phyloP scores from a whole-genome alignment of 2,888 invertebrate species.

The Trisateles emortualis region DNA sequence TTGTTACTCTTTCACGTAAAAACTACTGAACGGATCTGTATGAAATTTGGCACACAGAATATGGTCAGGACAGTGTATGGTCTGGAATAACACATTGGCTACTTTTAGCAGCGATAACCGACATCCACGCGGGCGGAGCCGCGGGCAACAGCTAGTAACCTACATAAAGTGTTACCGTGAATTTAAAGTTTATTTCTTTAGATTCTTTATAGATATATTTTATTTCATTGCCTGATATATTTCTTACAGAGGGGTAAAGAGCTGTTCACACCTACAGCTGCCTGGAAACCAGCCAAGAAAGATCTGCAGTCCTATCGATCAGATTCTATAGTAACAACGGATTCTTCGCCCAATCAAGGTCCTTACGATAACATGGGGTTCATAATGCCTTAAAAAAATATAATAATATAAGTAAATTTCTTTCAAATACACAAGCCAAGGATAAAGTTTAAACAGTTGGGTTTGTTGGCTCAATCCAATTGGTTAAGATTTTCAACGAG shows the following conservation, averaged over 20 bases:
- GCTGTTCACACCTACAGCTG: constrained; percentile 80
- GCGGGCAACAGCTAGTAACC: too few species aligned
- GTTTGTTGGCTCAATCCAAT: constrained; percentile 29
- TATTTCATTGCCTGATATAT: neutral
- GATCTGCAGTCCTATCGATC: constrained; percentile 42
- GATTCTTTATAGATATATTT: neutral
- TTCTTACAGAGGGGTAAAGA: constrained; percentile 79
- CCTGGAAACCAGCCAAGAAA: constrained; percentile 79
- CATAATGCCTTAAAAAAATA: constrained; percentile 48
- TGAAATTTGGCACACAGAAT: too few species aligned
- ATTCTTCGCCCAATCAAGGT: constrained; percentile 43
- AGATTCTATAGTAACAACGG: constrained; percentile 57
- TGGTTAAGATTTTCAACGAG: constrained; percentile 6
- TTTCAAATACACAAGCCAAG: constrained; percentile 1
- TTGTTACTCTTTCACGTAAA: too few species aligned
- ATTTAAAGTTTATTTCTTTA: too few species aligned
- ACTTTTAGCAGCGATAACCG: too few species aligned
- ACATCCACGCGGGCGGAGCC: too few species aligned
- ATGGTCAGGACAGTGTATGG: too few species aligned
- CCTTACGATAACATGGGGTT: constrained; percentile 65
- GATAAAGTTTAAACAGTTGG: constrained; percentile 11
- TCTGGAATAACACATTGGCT: too few species aligned
- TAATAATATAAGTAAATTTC: neutral
- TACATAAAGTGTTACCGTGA: too few species aligned
- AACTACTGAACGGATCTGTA: too few species aligned